These are phyloP conservation scores for Thymelicus lineola DNA, from an alignment of 2,888 invertebrate genomes.

Conservation along the genomic window DNA sequence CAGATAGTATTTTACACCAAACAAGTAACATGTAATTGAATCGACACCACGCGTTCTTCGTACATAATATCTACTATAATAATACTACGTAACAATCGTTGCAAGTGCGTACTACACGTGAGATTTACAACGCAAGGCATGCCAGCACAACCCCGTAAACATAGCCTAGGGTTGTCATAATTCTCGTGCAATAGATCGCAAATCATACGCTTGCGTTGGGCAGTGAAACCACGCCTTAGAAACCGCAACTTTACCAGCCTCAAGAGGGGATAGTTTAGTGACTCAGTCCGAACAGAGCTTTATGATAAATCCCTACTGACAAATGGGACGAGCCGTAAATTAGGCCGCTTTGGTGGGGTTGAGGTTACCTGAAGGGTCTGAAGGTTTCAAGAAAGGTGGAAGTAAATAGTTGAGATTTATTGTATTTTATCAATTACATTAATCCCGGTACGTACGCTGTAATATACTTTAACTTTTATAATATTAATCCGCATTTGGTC, in stretches of 20 bases:
- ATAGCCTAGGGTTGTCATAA: conserved; percentile 32
- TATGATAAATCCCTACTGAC: conserved; percentile 19
- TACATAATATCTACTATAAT: not conserved
- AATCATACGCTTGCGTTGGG: not conserved
- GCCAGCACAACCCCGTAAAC: conserved; percentile 45
- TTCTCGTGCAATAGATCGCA: conserved; percentile 36
- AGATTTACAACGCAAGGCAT: conserved; percentile 60
- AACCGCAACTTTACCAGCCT: not conserved
- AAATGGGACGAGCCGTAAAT: conserved; percentile 30
- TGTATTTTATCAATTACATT: too few species aligned
- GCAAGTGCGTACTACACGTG: conserved; percentile 15
- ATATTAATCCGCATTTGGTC: too few species aligned
- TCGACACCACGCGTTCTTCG: not conserved
- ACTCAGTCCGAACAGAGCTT: not conserved
- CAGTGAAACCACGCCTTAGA: conserved; percentile 5
- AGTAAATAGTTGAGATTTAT: not conserved
- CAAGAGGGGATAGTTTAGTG: not conserved
- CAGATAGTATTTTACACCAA: too few species aligned
- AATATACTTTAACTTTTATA: too few species aligned
- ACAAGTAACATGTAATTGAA: conserved; percentile 3
- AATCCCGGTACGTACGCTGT: too few species aligned
- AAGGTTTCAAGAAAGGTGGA: conserved; percentile 14
- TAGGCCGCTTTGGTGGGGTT: not conserved
- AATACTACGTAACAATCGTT: conserved; percentile 7
- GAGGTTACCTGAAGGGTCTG: conserved; percentile 8